These are phyloP conservation scores for Lasiurus cinereus DNA, from an alignment of 2,113 vertebrate genomes.

Conservation along the genomic window DNA sequence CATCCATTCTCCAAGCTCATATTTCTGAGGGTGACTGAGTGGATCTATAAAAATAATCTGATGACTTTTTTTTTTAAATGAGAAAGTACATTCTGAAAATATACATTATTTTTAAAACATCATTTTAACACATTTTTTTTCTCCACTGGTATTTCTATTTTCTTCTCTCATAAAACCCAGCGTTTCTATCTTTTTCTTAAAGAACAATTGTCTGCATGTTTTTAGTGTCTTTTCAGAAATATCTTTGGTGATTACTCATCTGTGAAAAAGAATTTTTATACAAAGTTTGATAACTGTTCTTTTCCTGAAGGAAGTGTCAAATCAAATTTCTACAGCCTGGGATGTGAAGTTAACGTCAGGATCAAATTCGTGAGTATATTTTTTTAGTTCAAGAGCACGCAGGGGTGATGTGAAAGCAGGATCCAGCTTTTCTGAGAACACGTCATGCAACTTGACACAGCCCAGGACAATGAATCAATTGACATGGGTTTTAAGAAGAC, in stretches of 20 bases:
- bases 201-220: neutral
- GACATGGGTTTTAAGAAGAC: neutral
- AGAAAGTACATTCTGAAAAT: neutral
- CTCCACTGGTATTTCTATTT: constrained; percentile 6
- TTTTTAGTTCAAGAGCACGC: neutral
- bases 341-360: neutral
- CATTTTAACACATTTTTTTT: neutral
- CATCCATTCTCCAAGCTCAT: neutral
- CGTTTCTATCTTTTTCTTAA: neutral
- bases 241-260: constrained; percentile 16
- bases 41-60: neutral
- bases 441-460: neutral
- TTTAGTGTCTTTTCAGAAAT: neutral
- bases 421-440: neutral
- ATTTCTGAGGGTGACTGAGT: neutral
- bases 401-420: neutral
- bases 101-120: constrained; percentile 22
- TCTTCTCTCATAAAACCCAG: neutral
- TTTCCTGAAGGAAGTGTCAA: neutral
- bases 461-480: neutral
- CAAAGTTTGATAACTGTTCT: constrained; percentile 13
- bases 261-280: constrained; percentile 52
- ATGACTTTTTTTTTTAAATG: neutral
- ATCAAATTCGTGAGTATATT: neutral
- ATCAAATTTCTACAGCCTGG: neutral